These are phyloP conservation scores for Lacerta agilis DNA, from an alignment of 2,797 vertebrate species.

Conservation along the genomic window DNA sequence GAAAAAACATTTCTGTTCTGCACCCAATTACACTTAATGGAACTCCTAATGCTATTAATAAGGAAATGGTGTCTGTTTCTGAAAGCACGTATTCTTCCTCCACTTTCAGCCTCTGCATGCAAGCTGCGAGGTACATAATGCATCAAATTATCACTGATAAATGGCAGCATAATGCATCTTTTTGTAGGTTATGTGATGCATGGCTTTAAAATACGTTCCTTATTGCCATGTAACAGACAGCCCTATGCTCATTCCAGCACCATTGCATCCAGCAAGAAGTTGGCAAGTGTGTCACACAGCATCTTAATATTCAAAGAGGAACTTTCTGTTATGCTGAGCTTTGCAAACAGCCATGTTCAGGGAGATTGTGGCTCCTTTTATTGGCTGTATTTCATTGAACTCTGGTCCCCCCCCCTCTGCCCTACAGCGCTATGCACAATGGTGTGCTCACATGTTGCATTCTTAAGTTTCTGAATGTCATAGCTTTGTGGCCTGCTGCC, in stretches of 20 bases:
- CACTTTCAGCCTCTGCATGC: not conserved
- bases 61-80: not conserved
- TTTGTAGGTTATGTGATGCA: not conserved
- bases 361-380: slow-evolving; percentile 3
- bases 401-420: not conserved
- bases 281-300: not conserved
- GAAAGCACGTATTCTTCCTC: not conserved
- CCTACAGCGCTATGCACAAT: not conserved
- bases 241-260: not conserved
- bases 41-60: not conserved
- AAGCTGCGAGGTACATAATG: not conserved
- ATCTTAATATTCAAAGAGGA: slow-evolving; percentile 18
- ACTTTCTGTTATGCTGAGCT: slow-evolving; percentile 11
- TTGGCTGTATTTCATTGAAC: slow-evolving; percentile 30
- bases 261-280: not conserved
- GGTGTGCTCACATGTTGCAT: not conserved
- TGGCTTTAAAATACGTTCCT: not conserved
- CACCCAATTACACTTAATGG: not conserved
- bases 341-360: slow-evolving; percentile 13
- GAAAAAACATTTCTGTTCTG: not conserved
- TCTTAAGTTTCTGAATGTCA: slow-evolving; percentile 33
- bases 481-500: not conserved
- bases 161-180: not conserved
- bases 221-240: not conserved
- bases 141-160: not conserved